Percentiles rank a stretch among this genome's conserved stretches.
Conservation (phyloP, 2,888 invertebrate genomes). For the Sturmia bella region DNA sequence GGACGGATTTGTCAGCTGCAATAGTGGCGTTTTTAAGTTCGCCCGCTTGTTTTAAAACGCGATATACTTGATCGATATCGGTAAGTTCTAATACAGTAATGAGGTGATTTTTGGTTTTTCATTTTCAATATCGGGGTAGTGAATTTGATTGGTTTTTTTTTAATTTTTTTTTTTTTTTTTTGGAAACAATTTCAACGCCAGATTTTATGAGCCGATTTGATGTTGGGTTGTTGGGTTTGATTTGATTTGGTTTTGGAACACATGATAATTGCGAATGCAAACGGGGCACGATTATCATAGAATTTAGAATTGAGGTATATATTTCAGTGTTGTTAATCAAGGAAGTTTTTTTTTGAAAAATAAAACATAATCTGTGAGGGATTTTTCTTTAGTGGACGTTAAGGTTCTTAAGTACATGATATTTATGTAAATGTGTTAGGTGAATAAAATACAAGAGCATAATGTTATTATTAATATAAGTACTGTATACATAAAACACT, state of each 20-base stretch:
- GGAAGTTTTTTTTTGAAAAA: background rate
- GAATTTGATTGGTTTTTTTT: conserved; percentile 49
- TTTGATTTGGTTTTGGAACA: conserved; percentile 8
- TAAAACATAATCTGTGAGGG: background rate
- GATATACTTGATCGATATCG: conserved; percentile 95
- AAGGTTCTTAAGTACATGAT: too few species aligned
- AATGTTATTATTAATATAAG: too few species aligned
- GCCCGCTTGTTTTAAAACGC: conserved; percentile 96
- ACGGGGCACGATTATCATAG: conserved; percentile 51
- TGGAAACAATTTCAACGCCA: conserved; percentile 31
- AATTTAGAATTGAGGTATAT: conserved; percentile 56
- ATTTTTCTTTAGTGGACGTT: background rate
- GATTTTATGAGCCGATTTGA: conserved; percentile 63
- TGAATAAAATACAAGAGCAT: background rate
- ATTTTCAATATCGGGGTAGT: conserved; percentile 45
- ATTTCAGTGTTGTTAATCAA: conserved; percentile 38
- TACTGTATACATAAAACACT: too few species aligned
- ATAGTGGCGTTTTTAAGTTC: conserved; percentile 87
- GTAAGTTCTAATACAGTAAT: conserved; percentile 79
- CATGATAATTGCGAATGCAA: conserved; percentile 35
- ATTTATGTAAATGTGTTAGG: background rate
- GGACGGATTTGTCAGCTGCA: conserved; percentile 80
- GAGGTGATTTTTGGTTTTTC: conserved; percentile 33
- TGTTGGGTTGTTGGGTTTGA: conserved; percentile 19
- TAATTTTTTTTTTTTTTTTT: conserved; percentile 41